phyloP scores from a whole-genome alignment of 2,113 vertebrate genomes.

The Manacus vitellinus region DNA sequence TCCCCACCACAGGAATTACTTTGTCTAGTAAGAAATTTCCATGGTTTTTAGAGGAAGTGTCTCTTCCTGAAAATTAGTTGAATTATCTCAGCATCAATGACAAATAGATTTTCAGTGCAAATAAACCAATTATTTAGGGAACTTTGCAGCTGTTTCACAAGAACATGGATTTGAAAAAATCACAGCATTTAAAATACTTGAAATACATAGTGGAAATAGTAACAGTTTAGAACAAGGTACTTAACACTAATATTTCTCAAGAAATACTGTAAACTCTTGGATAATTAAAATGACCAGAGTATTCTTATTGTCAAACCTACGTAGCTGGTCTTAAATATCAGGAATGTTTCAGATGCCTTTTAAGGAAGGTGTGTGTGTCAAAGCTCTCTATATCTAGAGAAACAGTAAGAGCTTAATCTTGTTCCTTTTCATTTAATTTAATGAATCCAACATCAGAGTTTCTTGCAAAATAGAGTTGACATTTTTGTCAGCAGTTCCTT shows the following conservation, averaged over 20 bases:
- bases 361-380: not conserved
- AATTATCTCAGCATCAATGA: not conserved
- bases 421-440: slow-evolving; percentile 20
- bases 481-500: slow-evolving; percentile 37
- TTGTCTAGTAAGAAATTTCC: not conserved
- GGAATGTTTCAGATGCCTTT: not conserved
- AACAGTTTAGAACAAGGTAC: not conserved
- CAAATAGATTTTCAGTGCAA: not conserved
- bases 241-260: not conserved
- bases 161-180: not conserved
- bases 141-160: not conserved
- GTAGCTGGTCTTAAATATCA: not conserved
- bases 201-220: not conserved
- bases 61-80: not conserved
- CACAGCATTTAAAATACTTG: not conserved
- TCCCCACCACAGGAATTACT: not conserved
- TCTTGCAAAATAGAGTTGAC: not conserved
- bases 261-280: not conserved
- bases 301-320: not conserved
- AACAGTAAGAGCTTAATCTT: not conserved
- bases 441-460: not conserved
- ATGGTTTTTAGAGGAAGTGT: not conserved
- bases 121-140: not conserved
- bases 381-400: not conserved
- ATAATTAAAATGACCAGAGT: not conserved